Evolutionary conservation across 2,888 invertebrate genomes (phyloP).

Genomic region (Agonopterix alstromeriana): DNA sequence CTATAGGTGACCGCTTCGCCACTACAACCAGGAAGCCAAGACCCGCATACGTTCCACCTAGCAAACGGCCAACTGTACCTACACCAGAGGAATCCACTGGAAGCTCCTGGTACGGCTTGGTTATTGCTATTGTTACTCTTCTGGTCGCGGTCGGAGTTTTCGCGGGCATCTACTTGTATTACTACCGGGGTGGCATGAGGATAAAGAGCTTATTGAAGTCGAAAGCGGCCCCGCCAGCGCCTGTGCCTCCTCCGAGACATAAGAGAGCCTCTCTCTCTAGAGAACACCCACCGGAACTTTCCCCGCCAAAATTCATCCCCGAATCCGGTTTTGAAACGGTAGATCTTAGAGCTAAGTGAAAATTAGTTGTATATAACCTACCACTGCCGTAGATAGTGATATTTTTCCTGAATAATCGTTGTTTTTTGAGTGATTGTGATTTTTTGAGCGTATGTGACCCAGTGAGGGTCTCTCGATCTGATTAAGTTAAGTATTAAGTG

Average conservation of each 20-base stretch:
- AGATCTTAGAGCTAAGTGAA: constrained; percentile 53
- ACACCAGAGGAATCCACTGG: constrained; percentile 60
- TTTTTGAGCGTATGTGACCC: constrained; percentile 1
- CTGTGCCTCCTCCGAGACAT: constrained; percentile 65
- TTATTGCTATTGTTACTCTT: constrained; percentile 81
- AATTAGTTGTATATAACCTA: constrained; percentile 1
- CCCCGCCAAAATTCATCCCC: constrained; percentile 48
- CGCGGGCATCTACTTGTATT: constrained; percentile 84
- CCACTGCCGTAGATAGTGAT: constrained; percentile 32
- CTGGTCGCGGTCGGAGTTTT: constrained; percentile 80
- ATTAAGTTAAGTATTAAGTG: constrained; percentile 21
- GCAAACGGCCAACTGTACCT: constrained; percentile 56
- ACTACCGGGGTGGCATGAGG: constrained; percentile 83
- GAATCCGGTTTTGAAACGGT: constrained; percentile 71
- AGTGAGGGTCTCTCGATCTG: constrained; percentile 7
- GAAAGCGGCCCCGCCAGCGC: constrained; percentile 47
- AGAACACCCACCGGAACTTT: constrained; percentile 53
- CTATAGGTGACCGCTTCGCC: constrained; percentile 77
- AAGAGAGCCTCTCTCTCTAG: constrained; percentile 56
- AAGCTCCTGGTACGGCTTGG: constrained; percentile 71
- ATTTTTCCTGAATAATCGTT: constrained; percentile 7
- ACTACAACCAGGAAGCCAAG: constrained; percentile 63
- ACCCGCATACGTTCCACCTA: constrained; percentile 59
- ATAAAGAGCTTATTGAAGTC: constrained; percentile 79
- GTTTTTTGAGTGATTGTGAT: constrained; percentile 1